Base-by-base conservation (phyloP, 1,140 invertebrate genomes). In the Brachionus rotundiformis region DNA sequence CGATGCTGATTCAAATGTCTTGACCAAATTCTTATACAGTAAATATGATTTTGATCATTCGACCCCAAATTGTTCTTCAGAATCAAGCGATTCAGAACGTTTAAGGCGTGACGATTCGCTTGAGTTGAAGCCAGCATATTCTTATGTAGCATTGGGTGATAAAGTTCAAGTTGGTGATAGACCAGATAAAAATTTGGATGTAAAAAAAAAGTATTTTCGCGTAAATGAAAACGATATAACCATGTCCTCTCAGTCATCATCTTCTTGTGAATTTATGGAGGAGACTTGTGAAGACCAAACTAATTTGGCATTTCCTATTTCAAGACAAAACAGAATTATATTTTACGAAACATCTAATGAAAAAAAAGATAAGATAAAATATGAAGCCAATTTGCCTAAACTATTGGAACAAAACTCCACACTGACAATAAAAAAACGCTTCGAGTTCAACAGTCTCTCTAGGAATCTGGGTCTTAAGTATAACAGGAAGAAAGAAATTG, bases 1-100 rank as follows among this genome's bases (percentile, higher is more conserved):
- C 8, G 16, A 33, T 19, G 29, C 29, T 13, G 63, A 68, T n/a
- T 36, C 31, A 16, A 33, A 36, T 68, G 63, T 68, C 6, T n/a
- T 68, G 1, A 68, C 63, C 36, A 68, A 36, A 19, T 68, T 68
- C 36, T 36, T 68, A 16, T 68, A 68, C n/a, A 68, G 63, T 39
- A 68, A 68, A 36, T 68, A 68, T 36, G 63, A 68, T 39, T 68
- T 68, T 68, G 63, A 68, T 8, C 63, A 68, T 16, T 68, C 63
- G 16, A 68, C 63, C 1, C 16, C 63, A 36, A 33, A n/a, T 33
- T 68, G 63, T 68, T 33, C 63, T 8, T 68, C 63, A 19, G 63
- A 68, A 33, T 68, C 29, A 33, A 54, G 47, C 23, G 47, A 54
- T 54, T 54, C n/a, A 2, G 47, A 54, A 4, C 63, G 10, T 2